Base-by-base conservation (phyloP, 2,797 vertebrate species). In the Sylvilagus floridanus region DNA sequence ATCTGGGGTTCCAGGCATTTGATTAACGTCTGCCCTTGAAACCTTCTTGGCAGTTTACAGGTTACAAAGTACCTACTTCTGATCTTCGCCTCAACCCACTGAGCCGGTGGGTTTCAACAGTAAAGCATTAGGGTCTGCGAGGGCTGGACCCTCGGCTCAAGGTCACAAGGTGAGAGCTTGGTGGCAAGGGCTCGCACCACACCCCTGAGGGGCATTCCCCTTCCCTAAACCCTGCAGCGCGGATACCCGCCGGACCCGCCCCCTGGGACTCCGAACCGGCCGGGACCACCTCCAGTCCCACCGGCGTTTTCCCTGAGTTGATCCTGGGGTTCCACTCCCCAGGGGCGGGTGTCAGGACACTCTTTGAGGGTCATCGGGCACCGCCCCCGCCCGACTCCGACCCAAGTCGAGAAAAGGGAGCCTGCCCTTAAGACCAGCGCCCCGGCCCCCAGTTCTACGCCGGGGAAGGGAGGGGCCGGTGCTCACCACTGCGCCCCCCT, bases 401-500 rank as follows among this genome's bases (percentile, higher is more conserved):
- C 71, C 50, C 72, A 24, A 92, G 47, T 60, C 17, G 50, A 30
- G 54, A n/a, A 73, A 35, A 47, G 28, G 62, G 54, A 60, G 50
- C 50, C 83, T 8, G 90, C 62, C 69, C 83, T 54, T 35, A 68
- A 28, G 5, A n/a, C 54, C 68, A 7, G 73, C 57, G 62, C n/a
- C 66, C 47, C 6, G 1, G 47, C 30, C 69, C 16, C 72, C 0
- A 1, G 8, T n/a, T 52, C 69, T 13, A 47, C 2, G 63, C 12
- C 2, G 57, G 16, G 13, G 92, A 47, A 35, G 52, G 22, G 37
- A 4, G 11, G 26, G 14, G 13, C 73, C 2, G 47, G 37, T 21
- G 73, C 98, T 98, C 97, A 98, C 98, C 98, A 98, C 72, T 98
- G 97, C 26, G 98, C 98, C 6, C 98, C 98, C 17, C 98, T 98